These are phyloP conservation scores for Ariopsis seemanni DNA, from an alignment of 2,113 vertebrate species.

Conservation along the genomic window DNA sequence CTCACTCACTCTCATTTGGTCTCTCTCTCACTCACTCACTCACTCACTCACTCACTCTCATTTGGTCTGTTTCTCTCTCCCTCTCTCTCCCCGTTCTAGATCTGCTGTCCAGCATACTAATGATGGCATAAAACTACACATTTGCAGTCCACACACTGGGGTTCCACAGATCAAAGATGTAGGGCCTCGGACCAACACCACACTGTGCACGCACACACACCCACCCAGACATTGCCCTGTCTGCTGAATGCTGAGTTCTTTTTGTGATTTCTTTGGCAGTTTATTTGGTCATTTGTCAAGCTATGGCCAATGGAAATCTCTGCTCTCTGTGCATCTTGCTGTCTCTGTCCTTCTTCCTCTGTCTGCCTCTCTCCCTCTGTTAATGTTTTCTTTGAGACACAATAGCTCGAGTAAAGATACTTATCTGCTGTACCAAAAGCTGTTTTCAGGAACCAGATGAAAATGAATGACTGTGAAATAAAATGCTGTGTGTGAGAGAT, in stretches of 20 bases:
- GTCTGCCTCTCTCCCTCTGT: not conserved
- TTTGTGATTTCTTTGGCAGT: not conserved
- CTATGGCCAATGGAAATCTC: not conserved
- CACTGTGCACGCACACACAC: not conserved
- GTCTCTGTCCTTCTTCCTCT: not conserved
- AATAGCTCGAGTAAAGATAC: constrained; percentile 7
- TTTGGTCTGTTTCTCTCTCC: too few relatives aligned
- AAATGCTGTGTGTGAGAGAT: constrained; percentile 1
- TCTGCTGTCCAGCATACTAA: constrained; percentile 60
- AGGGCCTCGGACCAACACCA: constrained; percentile 48
- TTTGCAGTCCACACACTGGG: constrained; percentile 56
- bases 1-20: too few relatives aligned
- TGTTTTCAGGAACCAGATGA: constrained; percentile 17
- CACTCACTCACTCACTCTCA: too few relatives aligned
- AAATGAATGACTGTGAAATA: constrained; percentile 15
- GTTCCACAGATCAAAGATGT: constrained; percentile 62
- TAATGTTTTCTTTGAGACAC: constrained; percentile 14
- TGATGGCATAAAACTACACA: constrained; percentile 58
- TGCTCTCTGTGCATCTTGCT: not conserved
- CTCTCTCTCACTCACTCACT: too few relatives aligned
- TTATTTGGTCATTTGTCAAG: too few relatives aligned
- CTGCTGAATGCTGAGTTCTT: not conserved
- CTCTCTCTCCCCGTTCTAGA: constrained; percentile 8
- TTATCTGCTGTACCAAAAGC: not conserved
- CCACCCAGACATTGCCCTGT: not conserved